Conservation (phyloP, 2,797 vertebrate species). For the Parotocinclus haroldoi region DNA sequence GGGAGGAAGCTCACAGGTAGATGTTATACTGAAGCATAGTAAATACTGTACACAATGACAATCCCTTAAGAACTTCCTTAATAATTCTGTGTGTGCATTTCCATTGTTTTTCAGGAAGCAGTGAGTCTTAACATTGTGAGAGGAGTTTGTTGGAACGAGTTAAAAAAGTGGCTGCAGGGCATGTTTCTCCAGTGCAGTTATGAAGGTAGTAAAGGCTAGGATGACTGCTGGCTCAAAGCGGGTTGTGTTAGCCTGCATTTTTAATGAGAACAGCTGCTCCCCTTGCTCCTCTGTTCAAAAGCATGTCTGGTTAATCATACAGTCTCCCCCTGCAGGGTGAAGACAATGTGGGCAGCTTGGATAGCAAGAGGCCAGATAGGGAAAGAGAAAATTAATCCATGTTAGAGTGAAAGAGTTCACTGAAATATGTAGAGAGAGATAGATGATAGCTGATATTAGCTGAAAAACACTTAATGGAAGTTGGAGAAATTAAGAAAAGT, state of each 20-base stretch:
- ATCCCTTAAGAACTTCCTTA: background rate
- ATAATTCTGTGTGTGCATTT: constrained; percentile 16
- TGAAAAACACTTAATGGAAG: constrained; percentile 42
- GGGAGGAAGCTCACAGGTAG: constrained; percentile 9
- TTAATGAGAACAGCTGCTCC: constrained; percentile 81
- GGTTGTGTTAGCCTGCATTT: constrained; percentile 75
- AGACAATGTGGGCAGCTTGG: constrained; percentile 63
- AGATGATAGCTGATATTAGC: constrained; percentile 53
- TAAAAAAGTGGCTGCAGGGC: constrained; percentile 59
- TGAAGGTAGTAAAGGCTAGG: constrained; percentile 70
- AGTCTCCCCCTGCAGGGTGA: constrained; percentile 67
- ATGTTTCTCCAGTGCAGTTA: constrained; percentile 54
- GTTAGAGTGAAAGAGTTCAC: constrained; percentile 9
- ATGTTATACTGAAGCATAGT: constrained; percentile 2
- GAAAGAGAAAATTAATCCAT: background rate
- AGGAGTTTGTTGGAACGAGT: constrained; percentile 59
- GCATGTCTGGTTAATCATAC: constrained; percentile 75
- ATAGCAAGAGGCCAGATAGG: constrained; percentile 52
- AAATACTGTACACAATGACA: background rate
- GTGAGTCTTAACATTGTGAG: constrained; percentile 48
- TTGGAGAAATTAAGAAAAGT: constrained; percentile 29
- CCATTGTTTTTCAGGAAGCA: constrained; percentile 28
- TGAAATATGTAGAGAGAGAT: background rate
- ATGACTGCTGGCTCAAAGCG: constrained; percentile 69
- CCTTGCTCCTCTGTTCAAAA: constrained; percentile 67